Conservation (phyloP, 2,797 vertebrate species). For the Phrynocephalus guinanensis region DNA sequence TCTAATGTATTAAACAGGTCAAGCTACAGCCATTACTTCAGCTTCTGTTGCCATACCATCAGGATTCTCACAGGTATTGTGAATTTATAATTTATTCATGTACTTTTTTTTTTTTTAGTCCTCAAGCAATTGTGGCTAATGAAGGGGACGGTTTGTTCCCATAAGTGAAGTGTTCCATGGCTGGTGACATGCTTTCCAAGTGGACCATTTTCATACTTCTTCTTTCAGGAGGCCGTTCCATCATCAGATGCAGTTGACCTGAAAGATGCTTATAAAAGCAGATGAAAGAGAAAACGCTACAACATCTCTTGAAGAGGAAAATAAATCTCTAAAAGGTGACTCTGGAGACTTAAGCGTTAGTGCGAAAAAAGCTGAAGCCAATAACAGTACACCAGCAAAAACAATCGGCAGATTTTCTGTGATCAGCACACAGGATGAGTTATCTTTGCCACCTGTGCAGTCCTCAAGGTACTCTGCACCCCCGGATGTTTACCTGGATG, state of each 20-base stretch:
- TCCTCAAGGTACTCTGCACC: conserved; percentile 90
- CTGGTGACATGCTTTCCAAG: background rate
- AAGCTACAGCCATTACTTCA: conserved; percentile 51
- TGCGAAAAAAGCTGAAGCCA: conserved; percentile 77
- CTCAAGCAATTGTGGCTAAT: background rate
- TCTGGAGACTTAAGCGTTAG: conserved; percentile 79
- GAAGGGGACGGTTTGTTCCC: background rate
- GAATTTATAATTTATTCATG: background rate
- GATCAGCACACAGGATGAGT: conserved; percentile 88
- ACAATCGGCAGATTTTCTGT: conserved; percentile 95
- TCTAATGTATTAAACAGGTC: conserved; percentile 62
- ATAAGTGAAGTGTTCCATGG: background rate
- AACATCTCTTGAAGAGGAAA: conserved; percentile 75
- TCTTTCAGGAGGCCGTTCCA: conserved; percentile 63
- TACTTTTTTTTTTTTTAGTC: conserved; percentile 12
- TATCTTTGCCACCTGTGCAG: conserved; percentile 83
- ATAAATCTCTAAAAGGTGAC: conserved; percentile 75
- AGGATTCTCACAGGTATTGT: conserved; percentile 71
- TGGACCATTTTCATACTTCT: conserved; percentile 25
- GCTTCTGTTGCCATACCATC: conserved; percentile 42
- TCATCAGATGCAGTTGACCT: conserved; percentile 35
- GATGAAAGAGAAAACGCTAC: conserved; percentile 65
- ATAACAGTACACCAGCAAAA: conserved; percentile 77
- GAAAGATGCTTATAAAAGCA: conserved; percentile 63
- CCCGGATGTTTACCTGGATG: conserved; percentile 92